phyloP scores from a whole-genome alignment of 1,140 invertebrate genomes.

The Procambarus virginalis region DNA sequence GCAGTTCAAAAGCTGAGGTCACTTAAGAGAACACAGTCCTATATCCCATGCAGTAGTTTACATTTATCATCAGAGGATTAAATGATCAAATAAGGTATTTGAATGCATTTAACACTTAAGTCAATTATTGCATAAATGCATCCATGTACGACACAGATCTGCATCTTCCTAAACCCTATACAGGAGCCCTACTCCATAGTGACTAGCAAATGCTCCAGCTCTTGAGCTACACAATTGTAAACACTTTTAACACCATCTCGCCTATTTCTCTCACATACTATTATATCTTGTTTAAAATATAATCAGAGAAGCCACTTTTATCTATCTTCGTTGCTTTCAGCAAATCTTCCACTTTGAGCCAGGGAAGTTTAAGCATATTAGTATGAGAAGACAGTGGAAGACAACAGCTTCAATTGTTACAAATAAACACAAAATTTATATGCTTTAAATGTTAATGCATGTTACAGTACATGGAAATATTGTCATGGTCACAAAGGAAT shows the following conservation, averaged over 20 bases:
- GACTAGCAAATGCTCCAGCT: slow-evolving; percentile 62
- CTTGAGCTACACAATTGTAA: slow-evolving; percentile 14
- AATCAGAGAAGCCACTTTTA: neutral
- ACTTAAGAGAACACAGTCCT: slow-evolving; percentile 19
- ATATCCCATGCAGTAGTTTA: slow-evolving; percentile 45
- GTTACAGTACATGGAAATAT: slow-evolving; percentile 17
- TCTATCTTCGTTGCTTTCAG: slow-evolving; percentile 33
- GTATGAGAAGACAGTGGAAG: slow-evolving; percentile 54
- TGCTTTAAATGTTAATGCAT: slow-evolving; percentile 32
- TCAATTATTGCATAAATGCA: slow-evolving; percentile 55
- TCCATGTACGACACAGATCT: slow-evolving; percentile 18
- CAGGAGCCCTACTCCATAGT: slow-evolving; percentile 41
- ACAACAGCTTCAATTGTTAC: slow-evolving; percentile 21
- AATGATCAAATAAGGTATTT: slow-evolving; percentile 33
- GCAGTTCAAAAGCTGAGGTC: neutral
- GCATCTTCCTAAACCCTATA: slow-evolving; percentile 36
- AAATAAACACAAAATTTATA: neutral
- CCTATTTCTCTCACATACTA: slow-evolving; percentile 41
- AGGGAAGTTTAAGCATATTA: slow-evolving; percentile 48
- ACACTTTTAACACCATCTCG: slow-evolving; percentile 26
- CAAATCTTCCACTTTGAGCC: slow-evolving; percentile 31
- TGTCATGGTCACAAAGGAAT: slow-evolving; percentile 59
- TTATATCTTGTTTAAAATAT: slow-evolving; percentile 12
- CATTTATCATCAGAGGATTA: slow-evolving; percentile 39
- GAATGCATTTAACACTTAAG: slow-evolving; percentile 39